These are phyloP conservation scores for Coleophora flavipennella DNA, from an alignment of 2,888 invertebrate species.

Conservation along the genomic window DNA sequence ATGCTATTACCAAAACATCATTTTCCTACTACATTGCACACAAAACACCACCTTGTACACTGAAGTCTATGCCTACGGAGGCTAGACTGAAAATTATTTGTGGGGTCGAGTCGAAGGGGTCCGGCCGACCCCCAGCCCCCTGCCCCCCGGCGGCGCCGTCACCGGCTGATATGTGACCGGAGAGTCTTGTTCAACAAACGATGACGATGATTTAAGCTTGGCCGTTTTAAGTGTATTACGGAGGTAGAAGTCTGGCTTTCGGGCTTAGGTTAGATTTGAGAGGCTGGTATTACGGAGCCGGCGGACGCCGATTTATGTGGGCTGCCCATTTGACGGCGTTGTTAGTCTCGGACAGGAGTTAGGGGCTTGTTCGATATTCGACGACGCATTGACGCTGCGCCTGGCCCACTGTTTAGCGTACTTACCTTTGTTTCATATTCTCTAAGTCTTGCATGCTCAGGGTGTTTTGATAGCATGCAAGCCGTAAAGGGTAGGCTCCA, in stretches of 20 bases:
- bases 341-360: constrained; percentile 1
- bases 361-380: background rate
- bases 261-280: constrained; percentile 64
- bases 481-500: too few species aligned
- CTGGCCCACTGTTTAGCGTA: too few species aligned
- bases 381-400: too few species aligned
- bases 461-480: too few species aligned
- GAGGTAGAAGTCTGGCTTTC: constrained; percentile 66
- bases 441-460: background rate
- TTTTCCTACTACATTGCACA: constrained; percentile 21
- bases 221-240: constrained; percentile 72
- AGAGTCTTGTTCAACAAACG: constrained; percentile 73
- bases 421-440: too few species aligned
- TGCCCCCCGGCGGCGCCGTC: constrained; percentile 32
- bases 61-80: constrained; percentile 61
- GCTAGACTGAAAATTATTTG: constrained; percentile 59
- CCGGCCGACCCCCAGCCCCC: background rate
- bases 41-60: constrained; percentile 56
- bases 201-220: constrained; percentile 72
- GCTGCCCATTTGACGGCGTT: constrained; percentile 29
- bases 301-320: constrained; percentile 56
- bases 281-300: constrained; percentile 53
- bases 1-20: constrained; percentile 31
- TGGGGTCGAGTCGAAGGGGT: constrained; percentile 20
- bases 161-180: constrained; percentile 69